Base-by-base conservation (phyloP, 2,888 invertebrate genomes). In the Antitype chi region DNA sequence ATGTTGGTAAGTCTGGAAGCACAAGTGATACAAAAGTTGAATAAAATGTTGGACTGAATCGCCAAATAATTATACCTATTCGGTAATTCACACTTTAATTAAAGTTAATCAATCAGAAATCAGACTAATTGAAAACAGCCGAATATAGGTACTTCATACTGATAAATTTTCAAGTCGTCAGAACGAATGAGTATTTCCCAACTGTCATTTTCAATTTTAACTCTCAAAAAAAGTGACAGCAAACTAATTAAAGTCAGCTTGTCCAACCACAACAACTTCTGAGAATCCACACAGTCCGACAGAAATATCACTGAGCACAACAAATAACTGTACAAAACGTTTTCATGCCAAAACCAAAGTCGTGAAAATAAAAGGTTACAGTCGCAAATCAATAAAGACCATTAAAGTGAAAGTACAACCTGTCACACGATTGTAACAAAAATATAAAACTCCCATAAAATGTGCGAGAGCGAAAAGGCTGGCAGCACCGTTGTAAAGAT, bases 361-460 rank as follows among this genome's bases (percentile, higher is more conserved):
- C 84, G 77, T 87, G 81, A 87, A 76, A 70, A 62, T 74, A 81
- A 77, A 86, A 80, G 67, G 70, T 79, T 78, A 70, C 57, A 81
- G 11, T 59, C 74, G 71, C 76, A 79, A 82, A 84, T 86, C 87
- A 80, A 86, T 87, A 86, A 78, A 81, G 70, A 72, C 75, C 82
- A 78, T 63, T 60, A 70, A 60, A 88, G 87, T 78, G 86, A 88
- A 88, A 88, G 87, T 88, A 77, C 82, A 53, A 80, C 74, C 77
- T 83, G 84, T 80, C 85, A 86, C 81, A 78, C 75, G 71, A 77
- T 74, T 71, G 68, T 64, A 59, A 80, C 68, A 68, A 72, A 74
- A 80, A 75, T 80, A 76, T 78, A 81, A 84, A 86, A 81, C 75
- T 79, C 77, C 88, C 80, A 87, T 87, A 86, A 89, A 90, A 86